These are phyloP conservation scores for Oxycera nigricornis DNA, from an alignment of 2,888 invertebrate genomes.

Conservation along the genomic window DNA sequence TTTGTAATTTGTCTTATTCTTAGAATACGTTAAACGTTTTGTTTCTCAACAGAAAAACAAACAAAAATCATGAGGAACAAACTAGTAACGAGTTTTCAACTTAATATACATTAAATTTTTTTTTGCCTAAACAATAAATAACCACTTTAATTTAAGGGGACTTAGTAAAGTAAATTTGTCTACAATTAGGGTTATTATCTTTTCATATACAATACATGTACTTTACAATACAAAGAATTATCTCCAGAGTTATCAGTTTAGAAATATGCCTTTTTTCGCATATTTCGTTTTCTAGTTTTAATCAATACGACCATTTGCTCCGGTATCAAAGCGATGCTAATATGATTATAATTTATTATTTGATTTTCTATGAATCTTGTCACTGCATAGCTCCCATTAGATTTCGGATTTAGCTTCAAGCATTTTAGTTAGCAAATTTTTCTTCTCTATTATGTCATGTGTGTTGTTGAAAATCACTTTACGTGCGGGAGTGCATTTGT, in stretches of 20 bases:
- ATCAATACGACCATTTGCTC: too few species aligned
- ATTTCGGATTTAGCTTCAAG: conserved; percentile 15
- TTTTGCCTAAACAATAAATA: conserved; percentile 32
- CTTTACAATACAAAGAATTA: conserved; percentile 12
- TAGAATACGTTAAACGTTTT: neutral
- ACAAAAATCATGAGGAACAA: neutral
- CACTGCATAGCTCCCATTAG: neutral
- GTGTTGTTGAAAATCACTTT: neutral
- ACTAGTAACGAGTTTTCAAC: neutral
- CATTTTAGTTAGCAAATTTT: conserved; percentile 24
- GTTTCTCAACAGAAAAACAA: conserved; percentile 12
- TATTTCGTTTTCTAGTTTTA: neutral
- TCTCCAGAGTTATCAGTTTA: neutral
- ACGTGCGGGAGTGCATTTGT: neutral
- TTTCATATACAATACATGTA: conserved; percentile 5
- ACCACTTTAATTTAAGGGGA: conserved; percentile 16
- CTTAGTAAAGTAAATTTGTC: neutral
- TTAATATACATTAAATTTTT: neutral
- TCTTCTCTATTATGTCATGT: conserved; percentile 6
- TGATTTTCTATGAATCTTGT: neutral
- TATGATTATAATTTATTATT: too few species aligned
- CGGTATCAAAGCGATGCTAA: too few species aligned
- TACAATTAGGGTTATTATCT: neutral
- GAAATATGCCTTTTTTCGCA: neutral
- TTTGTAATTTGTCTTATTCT: conserved; percentile 5